These are phyloP conservation scores for Drosophila parvula DNA, from an alignment of 1,140 invertebrate genomes.

Conservation along the genomic window DNA sequence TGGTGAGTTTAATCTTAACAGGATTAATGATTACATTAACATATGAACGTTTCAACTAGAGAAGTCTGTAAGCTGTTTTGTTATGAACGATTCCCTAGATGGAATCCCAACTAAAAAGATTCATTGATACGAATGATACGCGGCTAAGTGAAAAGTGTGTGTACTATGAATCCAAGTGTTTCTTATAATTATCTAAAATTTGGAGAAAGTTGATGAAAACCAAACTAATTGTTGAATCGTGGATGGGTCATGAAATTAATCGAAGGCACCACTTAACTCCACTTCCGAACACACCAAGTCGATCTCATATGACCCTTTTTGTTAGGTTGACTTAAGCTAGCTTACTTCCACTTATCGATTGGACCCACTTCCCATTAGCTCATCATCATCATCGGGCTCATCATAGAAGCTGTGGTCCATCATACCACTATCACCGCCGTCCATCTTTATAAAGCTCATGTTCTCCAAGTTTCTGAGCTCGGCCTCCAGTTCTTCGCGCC, in stretches of 20 bases:
- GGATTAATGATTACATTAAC: conserved; percentile 2
- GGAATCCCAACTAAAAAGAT: not conserved
- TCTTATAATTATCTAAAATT: conserved; percentile 17
- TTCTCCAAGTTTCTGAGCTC: conserved; percentile 61
- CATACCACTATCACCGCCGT: conserved; percentile 44
- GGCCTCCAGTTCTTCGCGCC: conserved; percentile 54
- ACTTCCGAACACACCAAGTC: not conserved
- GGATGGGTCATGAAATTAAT: conserved; percentile 9
- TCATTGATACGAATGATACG: not conserved
- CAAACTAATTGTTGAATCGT: conserved; percentile 1
- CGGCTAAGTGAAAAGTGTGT: not conserved
- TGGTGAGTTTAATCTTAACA: conserved; percentile 1
- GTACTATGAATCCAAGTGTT: not conserved
- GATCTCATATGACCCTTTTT: not conserved
- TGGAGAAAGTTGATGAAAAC: not conserved
- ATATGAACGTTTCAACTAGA: conserved; percentile 1
- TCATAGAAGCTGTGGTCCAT: conserved; percentile 53
- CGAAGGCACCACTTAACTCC: conserved; percentile 14
- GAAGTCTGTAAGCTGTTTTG: not conserved
- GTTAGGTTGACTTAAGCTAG: not conserved
- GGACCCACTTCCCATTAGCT: conserved; percentile 15
- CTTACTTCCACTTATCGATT: conserved; percentile 39
- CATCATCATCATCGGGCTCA: conserved; percentile 26
- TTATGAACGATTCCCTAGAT: not conserved
- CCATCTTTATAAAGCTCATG: conserved; percentile 46